phyloP scores from a whole-genome alignment of 2,888 invertebrate species.

The Xiphydria camelus region DNA sequence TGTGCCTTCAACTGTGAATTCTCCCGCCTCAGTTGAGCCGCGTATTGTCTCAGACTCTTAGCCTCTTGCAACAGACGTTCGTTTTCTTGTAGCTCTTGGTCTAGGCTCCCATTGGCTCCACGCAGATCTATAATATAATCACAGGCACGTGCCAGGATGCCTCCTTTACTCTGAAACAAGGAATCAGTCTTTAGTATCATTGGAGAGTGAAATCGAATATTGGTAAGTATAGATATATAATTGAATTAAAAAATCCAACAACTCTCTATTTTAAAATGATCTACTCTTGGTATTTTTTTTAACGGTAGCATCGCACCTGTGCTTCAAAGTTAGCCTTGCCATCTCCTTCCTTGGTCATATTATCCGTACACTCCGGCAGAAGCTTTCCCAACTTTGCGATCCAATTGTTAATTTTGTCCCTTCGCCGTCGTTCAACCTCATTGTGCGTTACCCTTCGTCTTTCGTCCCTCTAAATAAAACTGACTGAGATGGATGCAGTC shows the following conservation, averaged over 20 bases:
- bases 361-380: conserved; percentile 68
- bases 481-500: not conserved
- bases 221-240: too few species aligned
- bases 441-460: conserved; percentile 87
- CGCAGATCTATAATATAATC: conserved; percentile 86
- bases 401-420: conserved; percentile 96
- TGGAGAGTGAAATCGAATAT: too few species aligned
- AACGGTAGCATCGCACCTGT: conserved; percentile 7
- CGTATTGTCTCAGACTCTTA: conserved; percentile 70
- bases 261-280: conserved; percentile 1
- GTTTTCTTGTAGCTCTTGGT: conserved; percentile 65
- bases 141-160: conserved; percentile 89
- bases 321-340: conserved; percentile 30
- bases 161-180: conserved; percentile 79
- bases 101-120: conserved; percentile 71
- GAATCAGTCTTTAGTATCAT: conserved; percentile 5
- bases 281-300: conserved; percentile 8
- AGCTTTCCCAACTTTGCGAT: conserved; percentile 86
- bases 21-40: conserved; percentile 71
- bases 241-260: too few species aligned
- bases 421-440: conserved; percentile 86
- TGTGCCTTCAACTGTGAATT: conserved; percentile 68
- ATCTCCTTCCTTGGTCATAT: conserved; percentile 23
- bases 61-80: conserved; percentile 70
- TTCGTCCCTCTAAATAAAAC: conserved; percentile 70